Base-by-base conservation (phyloP, 2,888 invertebrate genomes). In the Odontocerum albicorne region DNA sequence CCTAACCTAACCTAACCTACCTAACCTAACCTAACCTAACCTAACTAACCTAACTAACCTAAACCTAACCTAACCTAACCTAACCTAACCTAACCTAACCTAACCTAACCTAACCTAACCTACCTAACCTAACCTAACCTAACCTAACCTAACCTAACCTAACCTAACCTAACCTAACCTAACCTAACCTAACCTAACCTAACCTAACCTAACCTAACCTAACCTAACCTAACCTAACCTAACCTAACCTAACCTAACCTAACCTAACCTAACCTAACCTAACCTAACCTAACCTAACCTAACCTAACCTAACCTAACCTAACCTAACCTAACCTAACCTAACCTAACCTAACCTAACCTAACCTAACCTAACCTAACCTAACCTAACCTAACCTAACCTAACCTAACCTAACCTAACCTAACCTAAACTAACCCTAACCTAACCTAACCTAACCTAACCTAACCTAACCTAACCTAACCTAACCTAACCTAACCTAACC, bases 11-110 rank as follows among this genome's bases (percentile, higher is more conserved):
- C n/a, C n/a, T n/a, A n/a, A n/a, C n/a, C n/a, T n/a, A n/a, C 55
- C 50, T 59, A 44, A 61, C 53, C 56, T 58, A 55, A 62, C 62
- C 62, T 60, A 55, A 62, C 62, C 62, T 57, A 51, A 60, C 57
- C 49, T 47, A 54, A 53, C 49, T 52, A 54, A 46, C 46, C 46
- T 50, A 62, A 44, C 64, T 61, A 56, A 62, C 60, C 60, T 57
- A 51, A 58, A 59, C 59, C 53, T 43, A 62, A 62, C 60, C 60
- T 55, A 60, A 59, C 59, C 53, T 43, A 57, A 57, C 57, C 57
- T 49, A 57, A 57, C 57, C 57, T 53, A 57, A 57, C 57, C 57
- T 43, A 54, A 47, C 56, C 56, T 49, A 49, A 40, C 47, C 40
- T 49, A 49, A 49, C 49, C 40, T 49, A 49, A 49, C 49, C 49